phyloP scores from a whole-genome alignment of 2,113 vertebrate species.

The Corythaeola cristata region DNA sequence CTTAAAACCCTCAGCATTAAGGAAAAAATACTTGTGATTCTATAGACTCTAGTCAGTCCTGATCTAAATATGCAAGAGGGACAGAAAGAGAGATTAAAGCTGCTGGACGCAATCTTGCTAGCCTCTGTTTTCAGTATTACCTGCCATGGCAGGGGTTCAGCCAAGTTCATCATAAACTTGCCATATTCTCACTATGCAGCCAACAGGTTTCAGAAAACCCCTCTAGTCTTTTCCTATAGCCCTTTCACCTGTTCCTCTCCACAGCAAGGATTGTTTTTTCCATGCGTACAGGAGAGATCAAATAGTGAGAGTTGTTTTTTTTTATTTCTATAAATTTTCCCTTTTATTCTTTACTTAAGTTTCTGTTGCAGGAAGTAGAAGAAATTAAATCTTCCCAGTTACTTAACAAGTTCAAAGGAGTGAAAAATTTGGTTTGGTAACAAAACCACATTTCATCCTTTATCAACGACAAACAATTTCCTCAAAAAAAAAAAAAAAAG shows the following conservation, averaged over 20 bases:
- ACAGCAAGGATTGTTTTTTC: not conserved
- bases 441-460: not conserved
- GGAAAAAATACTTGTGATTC: not conserved
- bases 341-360: not conserved
- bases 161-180: not conserved
- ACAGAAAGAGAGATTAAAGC: not conserved
- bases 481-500: not conserved
- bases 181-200: not conserved
- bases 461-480: not conserved
- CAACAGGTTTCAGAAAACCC: not conserved
- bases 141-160: not conserved
- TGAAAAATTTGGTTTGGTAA: not conserved
- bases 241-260: not conserved
- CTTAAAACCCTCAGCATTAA: not conserved
- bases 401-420: not conserved
- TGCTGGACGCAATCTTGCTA: not conserved
- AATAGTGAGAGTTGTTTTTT: not conserved
- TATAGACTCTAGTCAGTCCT: not conserved
- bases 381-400: not conserved
- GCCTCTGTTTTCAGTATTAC: not conserved
- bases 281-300: accelerated
- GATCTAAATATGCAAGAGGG: not conserved
- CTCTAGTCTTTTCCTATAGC: not conserved
- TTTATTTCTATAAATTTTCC: not conserved
- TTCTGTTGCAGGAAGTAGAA: not conserved